Evolutionary conservation across 2,888 invertebrate species (phyloP), one percentile per base, ranked within the genome.

Genomic region (Apamea epomidion): DNA sequence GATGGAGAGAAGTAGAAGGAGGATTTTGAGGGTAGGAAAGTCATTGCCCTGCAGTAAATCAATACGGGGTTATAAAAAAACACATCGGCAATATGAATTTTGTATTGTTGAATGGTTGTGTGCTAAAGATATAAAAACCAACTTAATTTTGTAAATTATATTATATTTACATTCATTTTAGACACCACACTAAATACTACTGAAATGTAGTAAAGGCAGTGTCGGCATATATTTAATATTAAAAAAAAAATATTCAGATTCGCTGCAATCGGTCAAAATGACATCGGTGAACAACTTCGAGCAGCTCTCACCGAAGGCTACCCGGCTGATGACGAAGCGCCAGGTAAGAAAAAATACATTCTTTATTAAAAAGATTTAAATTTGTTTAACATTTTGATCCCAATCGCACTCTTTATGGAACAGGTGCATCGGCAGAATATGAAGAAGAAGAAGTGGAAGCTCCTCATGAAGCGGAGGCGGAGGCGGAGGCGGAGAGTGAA

Each of bases 261-360:
- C 88, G 92, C 94, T n/a, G 96, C 95, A 5, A 97, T 97, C 14
- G 97, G 96, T 32, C 97, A 97, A 89, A 94, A 92, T 58, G 97
- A 96, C 8, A 97, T 97, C 21, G 97, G 97, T 0, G 96, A 97
- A 80, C 97, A 97, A 84, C 92, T 97, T 2, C 93, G 95, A 73
- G 93, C 93, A 0, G 97, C 97, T 4, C 93, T 97, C 1, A 89
- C 91, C 8, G 97, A 96, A 48, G 96, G 94, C 8, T 92, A 92
- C 58, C 78, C 85, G 4, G 92, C 82, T 1, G 95, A 95, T 1
- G 95, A 96, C 2, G 95, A 95, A 25, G 90, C 84, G 2, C 87
- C 91, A 78, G 95, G 95, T 95, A 88, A 82, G 51, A 58, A 37
- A n/a, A 25, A 54, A 7, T 51, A 18, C 2, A 16, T 18, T 12